Conservation (phyloP, 2,888 invertebrate genomes). For the Noctua janthe region DNA sequence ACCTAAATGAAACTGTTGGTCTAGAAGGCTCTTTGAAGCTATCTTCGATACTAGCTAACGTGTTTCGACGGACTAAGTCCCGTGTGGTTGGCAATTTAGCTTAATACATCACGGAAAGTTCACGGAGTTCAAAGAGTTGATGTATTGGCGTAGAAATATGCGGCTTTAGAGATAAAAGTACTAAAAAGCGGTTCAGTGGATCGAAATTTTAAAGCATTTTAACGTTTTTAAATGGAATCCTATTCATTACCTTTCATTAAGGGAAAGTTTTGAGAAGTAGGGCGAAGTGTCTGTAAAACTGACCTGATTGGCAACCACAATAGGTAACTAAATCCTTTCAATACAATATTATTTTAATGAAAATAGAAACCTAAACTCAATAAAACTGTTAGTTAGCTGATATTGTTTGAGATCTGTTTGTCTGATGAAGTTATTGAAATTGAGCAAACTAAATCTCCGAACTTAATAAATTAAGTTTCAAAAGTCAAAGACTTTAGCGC, state of each 20-base stretch:
- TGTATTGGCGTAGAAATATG: conserved; percentile 31
- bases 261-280: background rate
- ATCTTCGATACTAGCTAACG: conserved; percentile 54
- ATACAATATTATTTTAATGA: conserved; percentile 5
- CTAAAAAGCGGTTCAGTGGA: conserved; percentile 16
- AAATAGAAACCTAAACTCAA: conserved; percentile 16
- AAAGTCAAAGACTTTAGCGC: conserved; percentile 1
- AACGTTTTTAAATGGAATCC: background rate
- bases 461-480: conserved; percentile 23
- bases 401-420: conserved; percentile 33
- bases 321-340: background rate
- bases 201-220: background rate
- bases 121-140: conserved; percentile 39
- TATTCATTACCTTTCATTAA: background rate
- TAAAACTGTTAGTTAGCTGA: conserved; percentile 24
- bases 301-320: background rate
- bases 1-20: conserved; percentile 68
- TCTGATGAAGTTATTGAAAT: conserved; percentile 41
- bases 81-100: conserved; percentile 52
- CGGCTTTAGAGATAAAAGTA: conserved; percentile 19
- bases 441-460: conserved; percentile 17
- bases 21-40: conserved; percentile 48
- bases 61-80: conserved; percentile 34
- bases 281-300: background rate
- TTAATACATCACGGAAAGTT: conserved; percentile 59